Conservation (phyloP, 2,113 vertebrate genomes). For the Elephantulus edwardii region DNA sequence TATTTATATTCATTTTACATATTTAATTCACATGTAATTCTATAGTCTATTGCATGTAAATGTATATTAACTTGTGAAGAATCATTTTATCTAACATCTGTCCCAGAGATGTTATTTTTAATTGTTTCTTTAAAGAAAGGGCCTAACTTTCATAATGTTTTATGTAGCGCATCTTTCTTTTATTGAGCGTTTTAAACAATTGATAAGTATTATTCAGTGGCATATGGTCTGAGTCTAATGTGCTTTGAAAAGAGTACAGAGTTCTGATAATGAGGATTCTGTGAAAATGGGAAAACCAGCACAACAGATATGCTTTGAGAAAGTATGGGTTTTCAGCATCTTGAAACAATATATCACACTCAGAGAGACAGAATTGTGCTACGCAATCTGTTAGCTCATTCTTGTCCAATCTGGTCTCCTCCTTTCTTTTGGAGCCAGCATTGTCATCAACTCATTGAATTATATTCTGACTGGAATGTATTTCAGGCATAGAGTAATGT, state of each 20-base stretch:
- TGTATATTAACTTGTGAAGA: no score
- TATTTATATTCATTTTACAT: conserved; percentile 27
- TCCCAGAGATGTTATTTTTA: conserved; percentile 84
- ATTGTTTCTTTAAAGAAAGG: conserved; percentile 80
- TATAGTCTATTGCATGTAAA: conserved; percentile 76
- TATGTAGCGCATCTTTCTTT: conserved; percentile 83
- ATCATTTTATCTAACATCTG: conserved; percentile 77
- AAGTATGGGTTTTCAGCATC: conserved; percentile 88
- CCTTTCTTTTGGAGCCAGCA: conserved; percentile 90
- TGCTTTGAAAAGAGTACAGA: conserved; percentile 89
- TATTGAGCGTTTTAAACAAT: conserved; percentile 84
- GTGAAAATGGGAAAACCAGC: conserved; percentile 88
- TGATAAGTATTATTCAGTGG: conserved; percentile 88
- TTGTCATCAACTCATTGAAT: conserved; percentile 90
- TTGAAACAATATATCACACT: conserved; percentile 92
- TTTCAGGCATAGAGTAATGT: conserved; percentile 88
- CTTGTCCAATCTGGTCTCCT: conserved; percentile 90
- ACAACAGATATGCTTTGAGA: conserved; percentile 87
- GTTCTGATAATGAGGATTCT: conserved; percentile 90
- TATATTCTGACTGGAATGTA: conserved; percentile 90
- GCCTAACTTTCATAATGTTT: conserved; percentile 82
- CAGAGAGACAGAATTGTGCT: conserved; percentile 88
- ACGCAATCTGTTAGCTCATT: conserved; percentile 90
- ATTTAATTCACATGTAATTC: conserved; percentile 72
- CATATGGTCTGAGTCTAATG: conserved; percentile 90